phyloP scores from a whole-genome alignment of 2,888 invertebrate species.

The Amiota minor region DNA sequence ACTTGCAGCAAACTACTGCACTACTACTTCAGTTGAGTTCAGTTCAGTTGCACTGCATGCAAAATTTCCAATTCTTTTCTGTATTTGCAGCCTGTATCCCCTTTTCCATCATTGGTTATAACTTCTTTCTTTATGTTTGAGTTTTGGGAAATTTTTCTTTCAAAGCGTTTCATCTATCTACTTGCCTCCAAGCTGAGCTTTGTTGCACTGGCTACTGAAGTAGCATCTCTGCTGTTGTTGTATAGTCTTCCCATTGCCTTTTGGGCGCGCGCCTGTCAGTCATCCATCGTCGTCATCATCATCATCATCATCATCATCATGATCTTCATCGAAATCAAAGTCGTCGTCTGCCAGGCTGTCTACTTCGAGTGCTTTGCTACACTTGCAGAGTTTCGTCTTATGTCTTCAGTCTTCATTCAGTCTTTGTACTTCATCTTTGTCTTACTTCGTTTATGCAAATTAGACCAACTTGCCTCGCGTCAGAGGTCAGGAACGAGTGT shows the following conservation, averaged over 20 bases:
- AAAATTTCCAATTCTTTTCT: too few species aligned
- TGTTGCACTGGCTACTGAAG: slow-evolving; percentile 63
- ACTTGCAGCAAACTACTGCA: slow-evolving; percentile 33
- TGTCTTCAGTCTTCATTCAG: neutral
- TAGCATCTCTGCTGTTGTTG: slow-evolving; percentile 60
- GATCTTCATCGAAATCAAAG: neutral
- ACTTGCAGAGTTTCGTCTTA: neutral
- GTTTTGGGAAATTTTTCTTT: too few species aligned
- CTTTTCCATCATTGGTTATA: too few species aligned
- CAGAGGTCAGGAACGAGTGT: slow-evolving; percentile 40
- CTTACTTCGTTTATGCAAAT: slow-evolving; percentile 21
- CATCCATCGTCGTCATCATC: slow-evolving; percentile 50
- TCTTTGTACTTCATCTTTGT: neutral
- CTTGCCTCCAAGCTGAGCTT: slow-evolving; percentile 18
- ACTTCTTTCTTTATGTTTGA: too few species aligned
- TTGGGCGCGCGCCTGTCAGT: slow-evolving; percentile 49
- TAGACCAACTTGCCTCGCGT: slow-evolving; percentile 23
- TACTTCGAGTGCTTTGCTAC: slow-evolving; percentile 7
- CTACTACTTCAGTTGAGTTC: slow-evolving; percentile 9
- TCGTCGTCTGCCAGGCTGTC: slow-evolving; percentile 22
- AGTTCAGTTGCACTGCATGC: too few species aligned
- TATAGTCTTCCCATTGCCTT: slow-evolving; percentile 36
- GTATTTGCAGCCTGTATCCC: too few species aligned
- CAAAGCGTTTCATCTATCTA: too few species aligned
- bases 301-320: slow-evolving; percentile 4